These are phyloP conservation scores for Elegia similella DNA, from an alignment of 2,888 invertebrate genomes.

Conservation along the genomic window DNA sequence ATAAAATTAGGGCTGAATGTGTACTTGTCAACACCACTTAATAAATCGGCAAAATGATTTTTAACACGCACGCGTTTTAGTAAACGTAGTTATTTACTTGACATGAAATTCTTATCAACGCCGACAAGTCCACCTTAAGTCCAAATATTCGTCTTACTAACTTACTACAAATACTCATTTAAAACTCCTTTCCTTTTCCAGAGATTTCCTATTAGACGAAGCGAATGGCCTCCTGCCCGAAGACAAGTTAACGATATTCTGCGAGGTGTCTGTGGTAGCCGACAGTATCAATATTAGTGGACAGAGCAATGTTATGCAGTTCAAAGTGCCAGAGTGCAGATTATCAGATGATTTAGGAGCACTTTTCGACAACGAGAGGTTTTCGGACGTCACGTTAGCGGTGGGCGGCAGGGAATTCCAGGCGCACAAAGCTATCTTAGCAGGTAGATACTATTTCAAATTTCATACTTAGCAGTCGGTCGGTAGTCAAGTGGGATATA, in stretches of 20 bases:
- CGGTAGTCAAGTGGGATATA: too few relatives aligned
- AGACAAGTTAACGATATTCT: constrained; percentile 99
- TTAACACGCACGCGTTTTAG: not conserved
- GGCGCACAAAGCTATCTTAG: constrained; percentile 98
- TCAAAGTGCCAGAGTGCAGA: constrained; percentile 97
- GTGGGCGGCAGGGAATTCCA: constrained; percentile 95
- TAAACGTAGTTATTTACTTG: not conserved
- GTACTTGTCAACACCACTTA: not conserved
- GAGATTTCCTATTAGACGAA: constrained; percentile 99
- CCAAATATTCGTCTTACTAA: not conserved
- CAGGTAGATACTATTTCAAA: constrained; percentile 82
- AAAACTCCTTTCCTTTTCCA: constrained; percentile 44
- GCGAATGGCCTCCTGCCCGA: constrained; percentile 99
- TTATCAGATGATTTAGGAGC: constrained; percentile 96
- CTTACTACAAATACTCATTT: constrained; percentile 1
- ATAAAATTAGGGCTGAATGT: not conserved
- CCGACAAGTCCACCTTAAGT: not conserved
- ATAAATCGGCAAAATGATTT: not conserved
- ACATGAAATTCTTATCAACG: not conserved
- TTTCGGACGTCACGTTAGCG: constrained; percentile 97
- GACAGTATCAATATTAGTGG: constrained; percentile 99
- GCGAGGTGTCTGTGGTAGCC: constrained; percentile 97
- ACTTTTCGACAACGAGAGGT: constrained; percentile 97
- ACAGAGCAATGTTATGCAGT: constrained; percentile 98
- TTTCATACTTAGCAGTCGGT: not conserved